Evolutionary conservation across 2,888 invertebrate species (phyloP).

Genomic region (Drosophila kanekoi): DNA sequence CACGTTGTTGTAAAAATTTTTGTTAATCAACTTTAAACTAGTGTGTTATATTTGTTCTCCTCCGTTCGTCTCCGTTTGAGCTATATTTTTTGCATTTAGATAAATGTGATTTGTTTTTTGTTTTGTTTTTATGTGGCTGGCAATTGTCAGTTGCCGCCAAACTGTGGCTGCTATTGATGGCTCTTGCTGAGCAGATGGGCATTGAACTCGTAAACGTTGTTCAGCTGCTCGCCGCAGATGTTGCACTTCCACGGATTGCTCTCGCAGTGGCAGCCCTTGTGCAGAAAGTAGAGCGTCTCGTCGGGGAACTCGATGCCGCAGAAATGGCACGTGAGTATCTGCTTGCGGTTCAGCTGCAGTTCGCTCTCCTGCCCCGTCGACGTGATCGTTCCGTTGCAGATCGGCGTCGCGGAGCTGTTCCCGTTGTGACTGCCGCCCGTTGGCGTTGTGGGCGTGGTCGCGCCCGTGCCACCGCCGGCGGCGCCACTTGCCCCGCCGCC

Average conservation of each 20-base stretch:
- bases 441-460: conserved; percentile 32
- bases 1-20: conserved; percentile 29
- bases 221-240: conserved; percentile 97
- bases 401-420: conserved; percentile 85
- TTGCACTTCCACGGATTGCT: conserved; percentile 99
- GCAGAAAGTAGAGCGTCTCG: conserved; percentile 97
- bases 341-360: conserved; percentile 85
- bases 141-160: conserved; percentile 58
- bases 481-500: conserved; percentile 51
- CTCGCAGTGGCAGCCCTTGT: conserved; percentile 99
- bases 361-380: conserved; percentile 89
- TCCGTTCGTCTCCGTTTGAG: conserved; percentile 7
- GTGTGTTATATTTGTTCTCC: conserved; percentile 12
- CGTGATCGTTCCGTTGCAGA: conserved; percentile 88
- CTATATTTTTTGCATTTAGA: neutral
- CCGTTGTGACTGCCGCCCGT: conserved; percentile 60
- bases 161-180: conserved; percentile 89
- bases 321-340: conserved; percentile 92
- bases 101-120: neutral
- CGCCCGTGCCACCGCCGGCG: neutral
- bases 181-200: conserved; percentile 97
- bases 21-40: conserved; percentile 26
- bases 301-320: conserved; percentile 98
- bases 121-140: conserved; percentile 13
- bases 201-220: conserved; percentile 98